Evolutionary conservation across 2,888 invertebrate species (phyloP).

Genomic region (Orthosia gothica): DNA sequence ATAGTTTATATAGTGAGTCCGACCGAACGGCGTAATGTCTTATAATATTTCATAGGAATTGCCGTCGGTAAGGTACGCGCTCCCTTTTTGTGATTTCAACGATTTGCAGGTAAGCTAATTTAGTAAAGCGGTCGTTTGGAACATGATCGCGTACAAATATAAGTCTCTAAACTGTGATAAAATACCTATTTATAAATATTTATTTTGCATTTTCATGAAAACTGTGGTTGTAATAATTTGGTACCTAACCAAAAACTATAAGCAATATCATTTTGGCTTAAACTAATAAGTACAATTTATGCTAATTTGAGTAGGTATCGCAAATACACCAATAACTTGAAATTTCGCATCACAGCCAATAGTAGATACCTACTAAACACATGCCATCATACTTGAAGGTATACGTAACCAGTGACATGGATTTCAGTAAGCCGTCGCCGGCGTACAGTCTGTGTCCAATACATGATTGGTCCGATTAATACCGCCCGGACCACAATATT

Average conservation of each 20-base stretch:
- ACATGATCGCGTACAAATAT: conserved; percentile 33
- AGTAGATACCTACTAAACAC: background rate
- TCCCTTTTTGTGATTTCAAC: conserved; percentile 70
- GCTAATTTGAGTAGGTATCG: background rate
- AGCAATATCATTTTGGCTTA: background rate
- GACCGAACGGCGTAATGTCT: conserved; percentile 79
- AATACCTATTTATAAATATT: conserved; percentile 24
- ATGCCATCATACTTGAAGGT: background rate
- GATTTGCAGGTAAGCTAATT: conserved; percentile 62
- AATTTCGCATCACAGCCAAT: background rate
- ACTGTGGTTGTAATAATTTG: background rate
- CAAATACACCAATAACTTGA: background rate
- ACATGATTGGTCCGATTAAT: conserved; percentile 45
- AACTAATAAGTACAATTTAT: background rate
- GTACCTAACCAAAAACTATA: background rate
- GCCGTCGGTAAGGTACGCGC: conserved; percentile 71
- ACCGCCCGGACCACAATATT: conserved; percentile 27
- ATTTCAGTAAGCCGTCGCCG: conserved; percentile 5
- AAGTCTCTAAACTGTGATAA: conserved; percentile 15
- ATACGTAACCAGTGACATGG: background rate
- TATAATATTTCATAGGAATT: conserved; percentile 84
- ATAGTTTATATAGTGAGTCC: conserved; percentile 86
- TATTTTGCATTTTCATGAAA: conserved; percentile 11
- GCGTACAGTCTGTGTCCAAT: conserved; percentile 7
- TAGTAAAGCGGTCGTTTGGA: conserved; percentile 48